Evolutionary conservation across 2,797 vertebrate genomes (phyloP), one percentile per base, ranked within the genome.

Genomic region (Anguilla marmorata): DNA sequence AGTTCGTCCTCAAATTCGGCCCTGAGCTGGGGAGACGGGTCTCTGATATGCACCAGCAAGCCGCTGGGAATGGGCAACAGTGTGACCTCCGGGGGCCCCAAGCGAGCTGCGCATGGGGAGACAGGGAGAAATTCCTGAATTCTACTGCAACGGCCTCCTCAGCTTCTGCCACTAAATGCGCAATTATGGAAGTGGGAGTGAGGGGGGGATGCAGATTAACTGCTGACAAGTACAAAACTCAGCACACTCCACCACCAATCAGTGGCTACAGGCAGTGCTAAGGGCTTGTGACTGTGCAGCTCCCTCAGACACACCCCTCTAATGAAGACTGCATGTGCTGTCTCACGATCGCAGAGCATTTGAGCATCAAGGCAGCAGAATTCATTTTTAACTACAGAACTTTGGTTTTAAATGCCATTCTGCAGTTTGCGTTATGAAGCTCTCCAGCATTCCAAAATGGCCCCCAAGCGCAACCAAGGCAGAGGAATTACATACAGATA

Each of bases 41-140:
- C 21, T 14, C 3, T 37, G 14, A 88, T 85, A 48, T 37, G 27
- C 21, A 88, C 63, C 21, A 27, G 0, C 50, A 88, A 54, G 60
- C 27, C 69, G 21, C 54, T 27, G 50, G 50, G 50, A 45, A 52
- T 30, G 3, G 63, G 21, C 33, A 14, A 74, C 11, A 88, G 27
- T 30, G 82, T 88, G 50, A 88, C 1, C 6, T 16, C 33, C 30
- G 87, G 87, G 48, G 60, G 87, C 27, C 63, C 48, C n/a, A 88
- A 83, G 19, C 33, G 82, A 24, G 82, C 87, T 88, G 84, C 30
- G 50, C 6, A 12, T 21, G 63, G 27, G 60, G 69, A 87, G 63
- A 66, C 72, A 37, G 9, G 30, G 11, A 37, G 72, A 30, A 27
- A 72, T 41, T 41, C 37, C 37, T 41, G 37, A 41, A 41, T 41